Evolutionary conservation across 2,797 vertebrate species (phyloP), one percentile per base, ranked within the genome.

Genomic region (Smutsia gigantea): DNA sequence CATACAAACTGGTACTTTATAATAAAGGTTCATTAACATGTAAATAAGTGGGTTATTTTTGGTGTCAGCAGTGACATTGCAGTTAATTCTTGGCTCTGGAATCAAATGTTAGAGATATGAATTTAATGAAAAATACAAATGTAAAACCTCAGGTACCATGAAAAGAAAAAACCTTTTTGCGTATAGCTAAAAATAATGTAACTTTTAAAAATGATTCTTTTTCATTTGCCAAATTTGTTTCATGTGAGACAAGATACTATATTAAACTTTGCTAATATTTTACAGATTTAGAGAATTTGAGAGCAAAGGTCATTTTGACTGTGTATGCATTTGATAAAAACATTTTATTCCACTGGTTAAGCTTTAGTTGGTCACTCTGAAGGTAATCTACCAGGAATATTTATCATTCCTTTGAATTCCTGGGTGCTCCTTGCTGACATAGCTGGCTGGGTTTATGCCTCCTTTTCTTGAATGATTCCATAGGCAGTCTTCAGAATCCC

Each of bases 181-280:
- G 77, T 85, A 31, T 86, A 59, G 4, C 6, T n/a, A 68, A 51
- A 71, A 92, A 81, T 61, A 42, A 64, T 78, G 2, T 39, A 71
- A 94, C 14, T 94, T 87, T 85, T 39, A n/a, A 79, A 49, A 89
- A 59, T 31, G 34, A 42, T 61, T 63, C 3, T 17, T 93, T 82
- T 75, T 92, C 17, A 85, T 49, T 39, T 75, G 69, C 14, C n/a
- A 74, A 81, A 66, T 2, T 12, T 82, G 3, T 72, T 11, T 72
- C 53, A 31, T 59, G 25, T 25, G 4, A 55, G 14, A n/a, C 87
- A 87, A 87, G 64, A n/a, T 81, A 81, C 79, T 59, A 72, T 93
- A 69, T 31, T 83, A 74, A 64, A 87, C n/a, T 90, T 37, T 29
- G 66, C 46, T 90, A 87, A 23, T 96, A 69, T 87, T 94, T 92